A percentile compares a stretch with the other conserved stretches of the same genome.
phyloP scores from a whole-genome alignment of 2,113 vertebrate genomes.

The Theristicus caerulescens region DNA sequence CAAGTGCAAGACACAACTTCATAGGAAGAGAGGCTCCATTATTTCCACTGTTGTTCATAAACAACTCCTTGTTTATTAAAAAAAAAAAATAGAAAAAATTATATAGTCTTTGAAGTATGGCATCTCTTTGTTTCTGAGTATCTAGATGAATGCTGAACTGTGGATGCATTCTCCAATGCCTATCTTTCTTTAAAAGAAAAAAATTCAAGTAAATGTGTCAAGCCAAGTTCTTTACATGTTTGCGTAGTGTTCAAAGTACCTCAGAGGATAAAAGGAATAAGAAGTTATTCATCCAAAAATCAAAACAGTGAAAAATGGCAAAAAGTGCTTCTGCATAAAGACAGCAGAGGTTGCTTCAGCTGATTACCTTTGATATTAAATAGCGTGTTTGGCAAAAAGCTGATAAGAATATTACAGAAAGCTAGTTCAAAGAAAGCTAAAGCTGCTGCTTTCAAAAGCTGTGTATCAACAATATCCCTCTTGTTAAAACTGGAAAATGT shows the following conservation, averaged over 20 bases:
- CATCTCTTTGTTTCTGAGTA: neutral
- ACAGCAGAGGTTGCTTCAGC: conserved; percentile 24
- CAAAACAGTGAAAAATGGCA: conserved; percentile 20
- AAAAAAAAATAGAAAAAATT: neutral
- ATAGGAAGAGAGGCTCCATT: neutral
- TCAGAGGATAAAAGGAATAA: conserved; percentile 31
- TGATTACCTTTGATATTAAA: conserved; percentile 62
- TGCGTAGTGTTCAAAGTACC: conserved; percentile 31
- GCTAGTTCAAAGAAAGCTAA: conserved; percentile 41
- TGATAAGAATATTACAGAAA: conserved; percentile 32
- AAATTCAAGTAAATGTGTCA: neutral
- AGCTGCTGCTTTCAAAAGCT: conserved; percentile 20
- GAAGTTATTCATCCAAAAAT: conserved; percentile 38
- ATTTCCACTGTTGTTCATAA: neutral
- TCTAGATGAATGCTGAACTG: neutral
- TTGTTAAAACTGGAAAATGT: conserved; percentile 48
- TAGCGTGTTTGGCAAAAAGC: neutral
- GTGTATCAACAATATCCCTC: conserved; percentile 23
- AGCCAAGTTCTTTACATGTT: neutral
- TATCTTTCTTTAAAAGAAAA: neutral
- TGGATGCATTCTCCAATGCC: neutral
- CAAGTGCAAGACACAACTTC: neutral
- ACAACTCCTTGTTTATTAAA: neutral
- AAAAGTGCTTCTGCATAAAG: neutral
- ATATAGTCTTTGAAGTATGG: neutral